Evolutionary conservation across 2,113 vertebrate species (phyloP), one percentile per base, ranked within the genome.

Genomic region (Gopherus evgoodei): DNA sequence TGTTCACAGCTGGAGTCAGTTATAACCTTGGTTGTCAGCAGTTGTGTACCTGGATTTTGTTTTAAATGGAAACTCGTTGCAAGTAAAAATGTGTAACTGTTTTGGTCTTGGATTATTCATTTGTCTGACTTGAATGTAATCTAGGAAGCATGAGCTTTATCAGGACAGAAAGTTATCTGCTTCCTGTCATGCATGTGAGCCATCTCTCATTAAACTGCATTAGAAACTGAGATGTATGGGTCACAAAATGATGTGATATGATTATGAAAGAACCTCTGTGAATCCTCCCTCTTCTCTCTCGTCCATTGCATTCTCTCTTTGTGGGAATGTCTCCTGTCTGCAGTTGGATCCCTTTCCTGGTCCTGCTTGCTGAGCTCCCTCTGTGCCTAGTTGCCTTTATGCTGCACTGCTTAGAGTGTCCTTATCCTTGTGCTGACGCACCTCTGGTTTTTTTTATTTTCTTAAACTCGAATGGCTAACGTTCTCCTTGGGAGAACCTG

Each of bases 351-450:
- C 91, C 93, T 82, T 92, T 44, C 88, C 91, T 88, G 75, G 21
- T 44, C 84, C 92, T 90, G 49, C 75, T 1, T 14, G 84, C 76
- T 84, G 21, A 79, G 31, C 59, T 47, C 65, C 50, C 84, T 75
- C 83, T 96, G 86, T 90, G 94, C 91, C 90, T 19, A 83, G 11
- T 4, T 83, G 94, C 95, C 96, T 96, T n/a, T 27, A 38, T 90
- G 91, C 96, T 96, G 2, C 92, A 86, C 86, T 95, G 93, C 90
- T 91, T 95, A 86, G 75, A 24, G 44, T 95, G 91, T 90, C 92
- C 53, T 52, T 24, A 76, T 25, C 91, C 92, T 72, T 29, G 86
- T 81, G 93, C 89, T 75, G 17, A 0, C 1, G 1, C 65, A 57
- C 91, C 94, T 88, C 44, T 14, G 79, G 6, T n/a, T 44, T 38